phyloP scores from a whole-genome alignment of 2,888 invertebrate genomes.

The Plemyria rubiginata region DNA sequence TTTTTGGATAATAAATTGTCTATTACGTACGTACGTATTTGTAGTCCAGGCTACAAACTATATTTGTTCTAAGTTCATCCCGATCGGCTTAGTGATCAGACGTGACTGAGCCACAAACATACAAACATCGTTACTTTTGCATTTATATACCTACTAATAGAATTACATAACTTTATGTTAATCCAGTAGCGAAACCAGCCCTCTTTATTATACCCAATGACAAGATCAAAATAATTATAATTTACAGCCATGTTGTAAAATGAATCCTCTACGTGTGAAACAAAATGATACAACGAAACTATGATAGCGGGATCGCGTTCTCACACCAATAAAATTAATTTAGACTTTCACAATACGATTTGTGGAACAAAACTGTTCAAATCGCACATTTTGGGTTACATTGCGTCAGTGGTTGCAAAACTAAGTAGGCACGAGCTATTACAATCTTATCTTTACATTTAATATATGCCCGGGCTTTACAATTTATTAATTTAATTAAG shows the following conservation, averaged over 20 bases:
- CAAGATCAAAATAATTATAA: constrained; percentile 8
- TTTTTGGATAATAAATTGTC: too few species aligned
- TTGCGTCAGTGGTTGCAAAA: constrained; percentile 36
- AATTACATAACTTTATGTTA: background rate
- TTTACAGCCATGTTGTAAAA: constrained; percentile 9
- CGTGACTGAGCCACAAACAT: too few species aligned
- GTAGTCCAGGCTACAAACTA: too few species aligned
- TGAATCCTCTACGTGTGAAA: background rate
- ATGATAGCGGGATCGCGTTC: constrained; percentile 26
- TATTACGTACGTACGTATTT: too few species aligned
- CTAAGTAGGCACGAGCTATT: constrained; percentile 1
- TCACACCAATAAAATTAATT: constrained; percentile 37
- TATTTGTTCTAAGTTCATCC: too few species aligned
- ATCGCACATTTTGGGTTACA: constrained; percentile 31
- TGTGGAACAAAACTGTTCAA: constrained; percentile 38
- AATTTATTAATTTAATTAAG: background rate
- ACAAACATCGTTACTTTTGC: too few species aligned
- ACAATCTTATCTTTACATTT: constrained; percentile 22
- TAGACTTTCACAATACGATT: constrained; percentile 39
- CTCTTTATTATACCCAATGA: constrained; percentile 3
- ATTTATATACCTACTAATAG: too few species aligned
- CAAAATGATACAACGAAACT: constrained; percentile 7
- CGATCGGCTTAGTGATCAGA: too few species aligned
- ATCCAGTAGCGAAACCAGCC: background rate
- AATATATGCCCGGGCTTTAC: background rate